These are phyloP conservation scores for Stichodactyla mertensii DNA, from an alignment of 64 coral and sea anemone genomes.

Conservation along the genomic window DNA sequence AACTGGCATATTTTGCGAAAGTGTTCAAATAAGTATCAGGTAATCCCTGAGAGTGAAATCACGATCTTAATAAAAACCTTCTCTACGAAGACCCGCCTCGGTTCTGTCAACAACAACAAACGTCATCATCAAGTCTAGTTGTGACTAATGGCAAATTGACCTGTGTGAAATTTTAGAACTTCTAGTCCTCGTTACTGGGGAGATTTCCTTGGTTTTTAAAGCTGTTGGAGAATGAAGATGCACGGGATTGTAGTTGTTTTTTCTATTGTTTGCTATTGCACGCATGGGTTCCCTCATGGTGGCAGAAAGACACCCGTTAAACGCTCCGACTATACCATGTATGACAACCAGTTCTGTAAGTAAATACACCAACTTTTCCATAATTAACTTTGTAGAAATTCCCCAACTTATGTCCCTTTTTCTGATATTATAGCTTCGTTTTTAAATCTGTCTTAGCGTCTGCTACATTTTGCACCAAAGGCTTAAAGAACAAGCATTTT, in stretches of 20 bases:
- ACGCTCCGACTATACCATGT: conserved; percentile 52
- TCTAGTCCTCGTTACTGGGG: background rate
- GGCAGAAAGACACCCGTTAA: conserved; percentile 21
- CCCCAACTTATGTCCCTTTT: background rate
- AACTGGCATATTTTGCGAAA: background rate
- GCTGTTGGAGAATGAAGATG: background rate
- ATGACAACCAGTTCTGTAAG: conserved; percentile 66
- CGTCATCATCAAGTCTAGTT: background rate
- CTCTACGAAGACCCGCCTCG: background rate
- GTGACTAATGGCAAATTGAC: background rate
- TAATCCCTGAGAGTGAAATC: background rate
- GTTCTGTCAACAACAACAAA: background rate
- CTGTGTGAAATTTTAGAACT: background rate
- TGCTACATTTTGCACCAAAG: too few relatives aligned
- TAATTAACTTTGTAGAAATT: background rate
- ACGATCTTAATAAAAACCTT: conserved; percentile 9
- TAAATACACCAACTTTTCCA: background rate
- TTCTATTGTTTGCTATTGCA: background rate
- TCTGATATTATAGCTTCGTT: too few relatives aligned
- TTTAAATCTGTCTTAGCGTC: too few relatives aligned
- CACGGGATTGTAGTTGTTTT: background rate
- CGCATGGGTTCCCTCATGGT: conserved; percentile 14
- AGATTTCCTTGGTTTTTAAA: background rate
- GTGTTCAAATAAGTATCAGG: background rate
- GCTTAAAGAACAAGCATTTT: too few relatives aligned